phyloP scores from a whole-genome alignment of 2,797 vertebrate genomes.

The Sebastiscus tertius region DNA sequence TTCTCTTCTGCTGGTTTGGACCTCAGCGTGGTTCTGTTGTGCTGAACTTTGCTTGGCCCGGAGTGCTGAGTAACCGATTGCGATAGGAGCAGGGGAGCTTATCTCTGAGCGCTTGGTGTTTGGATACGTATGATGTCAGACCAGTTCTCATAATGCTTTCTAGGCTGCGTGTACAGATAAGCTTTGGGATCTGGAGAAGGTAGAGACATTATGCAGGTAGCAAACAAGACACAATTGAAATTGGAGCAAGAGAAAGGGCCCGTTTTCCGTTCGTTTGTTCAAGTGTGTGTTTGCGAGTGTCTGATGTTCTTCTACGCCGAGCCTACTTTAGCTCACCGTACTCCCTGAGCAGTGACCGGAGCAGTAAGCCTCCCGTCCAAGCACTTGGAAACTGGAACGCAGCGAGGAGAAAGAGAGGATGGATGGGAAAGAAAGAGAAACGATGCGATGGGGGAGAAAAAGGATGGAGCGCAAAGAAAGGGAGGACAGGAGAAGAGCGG shows the following conservation, averaged over 20 bases:
- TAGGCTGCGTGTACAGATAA: conserved; percentile 76
- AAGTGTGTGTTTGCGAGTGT: conserved; percentile 28
- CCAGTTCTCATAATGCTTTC: conserved; percentile 73
- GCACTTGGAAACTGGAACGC: conserved; percentile 76
- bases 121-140: conserved; percentile 75
- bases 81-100: conserved; percentile 72
- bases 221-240: conserved; percentile 76
- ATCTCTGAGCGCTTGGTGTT: conserved; percentile 76
- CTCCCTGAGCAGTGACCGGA: conserved; percentile 81
- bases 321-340: conserved; percentile 73
- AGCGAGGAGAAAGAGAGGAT: conserved; percentile 67
- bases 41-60: conserved; percentile 66
- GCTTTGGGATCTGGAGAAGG: conserved; percentile 75
- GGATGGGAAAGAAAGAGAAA: conserved; percentile 74
- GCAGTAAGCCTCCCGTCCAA: conserved; percentile 65
- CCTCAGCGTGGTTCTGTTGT: conserved; percentile 10
- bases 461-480: conserved; percentile 75
- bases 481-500: conserved; percentile 62
- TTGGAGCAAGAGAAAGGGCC: conserved; percentile 75
- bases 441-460: conserved; percentile 61
- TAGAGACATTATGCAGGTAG: conserved; percentile 71
- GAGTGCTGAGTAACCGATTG: conserved; percentile 61
- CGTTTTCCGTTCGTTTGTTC: conserved; percentile 48
- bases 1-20: conserved; percentile 29
- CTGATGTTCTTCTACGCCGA: conserved; percentile 54